Evolutionary conservation across 2,888 invertebrate genomes (phyloP), one percentile per base, ranked within the genome.

Genomic region (Apotomis turbidana): DNA sequence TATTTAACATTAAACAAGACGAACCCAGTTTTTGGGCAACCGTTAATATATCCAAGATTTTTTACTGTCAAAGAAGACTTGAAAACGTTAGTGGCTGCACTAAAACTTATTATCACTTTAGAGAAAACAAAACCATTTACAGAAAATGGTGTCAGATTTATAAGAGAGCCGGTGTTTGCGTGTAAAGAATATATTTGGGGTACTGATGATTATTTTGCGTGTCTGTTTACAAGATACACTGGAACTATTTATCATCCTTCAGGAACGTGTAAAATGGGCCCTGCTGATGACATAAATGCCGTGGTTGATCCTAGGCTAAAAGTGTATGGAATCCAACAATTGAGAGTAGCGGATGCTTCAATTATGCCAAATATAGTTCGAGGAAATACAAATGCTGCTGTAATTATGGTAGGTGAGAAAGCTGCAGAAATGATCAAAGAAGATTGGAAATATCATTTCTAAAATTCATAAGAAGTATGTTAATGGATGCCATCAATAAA

Each of bases 321-420:
- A 77, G 90, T 90, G 0, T 82, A 90, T 78, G 90, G 90, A 0
- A 77, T 90, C 55, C 76, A 75, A 51, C 90, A 94, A 71, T 83
- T 96, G 5, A 93, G 97, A 73, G 96, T 97, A 0, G 95, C 95
- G 0, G 97, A 97, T 86, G 97, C 96, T 1, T 97, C 97, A 5
- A 95, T 97, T 58, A 97, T 97, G 97, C 97, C 97, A 0, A 93
- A 88, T 10, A 95, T 97, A 67, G 94, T 96, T 5, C 95, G 96
- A 76, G 97, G 96, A 0, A 97, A 97, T 83, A 97, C 97, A 0
- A 97, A 97, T 82, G 97, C 96, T 0, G 96, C 97, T 0, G 94
- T 95, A 0, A 96, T 97, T 27, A 97, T 97, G 97, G 97, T 97
- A 64, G 97, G 95, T 0, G 97, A 97, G 62, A 90, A 90, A 77